Base-by-base conservation (phyloP, 2,888 invertebrate species). In the Hedya salicella region DNA sequence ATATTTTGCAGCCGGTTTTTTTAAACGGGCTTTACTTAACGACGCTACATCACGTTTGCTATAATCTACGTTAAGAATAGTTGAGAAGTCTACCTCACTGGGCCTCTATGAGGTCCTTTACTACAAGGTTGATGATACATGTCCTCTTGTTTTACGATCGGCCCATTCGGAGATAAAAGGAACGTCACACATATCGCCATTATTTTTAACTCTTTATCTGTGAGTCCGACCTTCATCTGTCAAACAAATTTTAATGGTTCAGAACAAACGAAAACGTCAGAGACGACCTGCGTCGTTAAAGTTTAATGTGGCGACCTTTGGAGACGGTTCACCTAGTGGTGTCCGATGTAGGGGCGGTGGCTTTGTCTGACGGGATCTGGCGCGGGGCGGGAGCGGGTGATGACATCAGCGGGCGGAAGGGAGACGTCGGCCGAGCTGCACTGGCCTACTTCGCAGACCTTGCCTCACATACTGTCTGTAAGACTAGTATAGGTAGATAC, bases 381-480 rank as follows among this genome's bases (percentile, higher is more conserved):
- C 36, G 36, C 25, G 25, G n/a, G 16, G 16, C 44, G 17, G 44
- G 16, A 17, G 3, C 25, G 17, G 9, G 44, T 19, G 46, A 4
- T 46, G 21, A 46, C 46, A 21, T 46, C 46, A 46, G 9, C 46
- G 13, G 9, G 11, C 9, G 46, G 13, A 4, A 13, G 4, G 11
- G 36, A 36, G 9, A 11, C 11, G 9, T 36, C 36, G 46, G 19
- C 13, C 46, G 46, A 4, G n/a, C 19, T 19, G 21, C 19, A 19
- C 3, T 46, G 46, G 21, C 46, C 46, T 46, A 46, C 46, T 46
- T 46, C 13, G 0, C 13, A 46, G 46, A 44, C 44, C 44, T 44
- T 44, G 17, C 9, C 36, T 19, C 17, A 19, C 44, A 11, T 19
- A 44, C 36, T 36, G 36, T 36, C 8, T 9, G 11, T 36, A 36